Percentiles rank a stretch among this genome's conserved stretches.
These are phyloP conservation scores for Clivina fossor DNA, from an alignment of 2,888 invertebrate genomes.

Conservation along the genomic window DNA sequence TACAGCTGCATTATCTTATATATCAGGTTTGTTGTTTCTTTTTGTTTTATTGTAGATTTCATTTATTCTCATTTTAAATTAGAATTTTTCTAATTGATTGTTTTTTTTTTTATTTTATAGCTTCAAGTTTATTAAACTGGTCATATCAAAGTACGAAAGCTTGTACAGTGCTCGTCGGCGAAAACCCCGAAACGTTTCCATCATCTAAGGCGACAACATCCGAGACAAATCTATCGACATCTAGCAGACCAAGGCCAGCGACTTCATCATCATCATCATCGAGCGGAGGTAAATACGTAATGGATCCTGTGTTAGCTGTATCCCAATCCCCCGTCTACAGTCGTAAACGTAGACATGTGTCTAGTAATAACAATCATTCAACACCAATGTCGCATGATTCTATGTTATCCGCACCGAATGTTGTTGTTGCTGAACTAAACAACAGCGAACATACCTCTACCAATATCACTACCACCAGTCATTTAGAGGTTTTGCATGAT, in stretches of 20 bases:
- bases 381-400: slow-evolving; percentile 48
- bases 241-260: slow-evolving; percentile 65
- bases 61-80: no score
- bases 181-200: slow-evolving; percentile 68
- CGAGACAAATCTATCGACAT: slow-evolving; percentile 71
- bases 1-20: slow-evolving; percentile 80
- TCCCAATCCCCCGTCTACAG: slow-evolving; percentile 52
- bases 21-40: slow-evolving; percentile 77
- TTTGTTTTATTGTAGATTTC: no score
- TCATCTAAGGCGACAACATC: slow-evolving; percentile 71
- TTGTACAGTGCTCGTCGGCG: slow-evolving; percentile 82
- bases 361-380: slow-evolving; percentile 42
- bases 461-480: slow-evolving; percentile 25
- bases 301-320: slow-evolving; percentile 33
- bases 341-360: slow-evolving; percentile 70
- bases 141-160: slow-evolving; percentile 81
- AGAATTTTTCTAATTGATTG: no score
- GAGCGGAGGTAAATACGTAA: slow-evolving; percentile 56
- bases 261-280: slow-evolving; percentile 53
- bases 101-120: slow-evolving; percentile 54
- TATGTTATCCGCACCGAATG: slow-evolving; percentile 45
- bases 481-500: slow-evolving; percentile 45
- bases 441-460: not conserved
- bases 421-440: slow-evolving; percentile 20
- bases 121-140: slow-evolving; percentile 81